Base-by-base conservation (phyloP, 2,797 vertebrate species). In the Philypnodon macrostomus region DNA sequence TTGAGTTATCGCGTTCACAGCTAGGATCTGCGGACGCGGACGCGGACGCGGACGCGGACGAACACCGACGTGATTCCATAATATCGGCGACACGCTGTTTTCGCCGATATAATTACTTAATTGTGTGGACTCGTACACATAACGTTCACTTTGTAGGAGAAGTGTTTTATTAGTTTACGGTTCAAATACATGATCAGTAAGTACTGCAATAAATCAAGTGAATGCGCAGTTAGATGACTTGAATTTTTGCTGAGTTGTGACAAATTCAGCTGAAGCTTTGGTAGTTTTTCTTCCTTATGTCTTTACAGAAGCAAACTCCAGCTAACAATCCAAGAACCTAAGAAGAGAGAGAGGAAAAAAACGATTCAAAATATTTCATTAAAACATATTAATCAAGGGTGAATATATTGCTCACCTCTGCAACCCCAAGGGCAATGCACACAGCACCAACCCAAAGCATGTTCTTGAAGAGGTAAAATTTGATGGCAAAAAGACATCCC, bases 371-470 rank as follows among this genome's bases (percentile, higher is more conserved):
- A 47, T 72, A 60, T 56, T 31, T 39, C 60, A 73, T 59, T 33
- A 65, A 67, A 67, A 58, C 5, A 64, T 48, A 36, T 48, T 16
- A 31, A 10, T 52, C 13, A 9, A 13, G 0, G 18, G 32, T 68
- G 40, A 29, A 26, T 33, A 7, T 21, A 36, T 1, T 33, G 49
- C 51, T 58, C 31, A 30, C 27, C 27, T 30, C 8, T 8, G 27
- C 9, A 30, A 30, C 3, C 3, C 67, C 72, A 13, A 81, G 72
- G 37, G 21, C 23, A 4, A 80, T 59, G 48, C 65, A 76, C 40
- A 81, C 49, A 33, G 39, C 58, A 0, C 55, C 54, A 1, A 79
- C 61, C 72, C 67, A 75, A 39, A 67, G 4, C 44, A 81, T 27
- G 39, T 69, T 74, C 19, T 40, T 81, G 24, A 58, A 0, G 39